phyloP scores from a whole-genome alignment of 2,888 invertebrate species.

The Nephrotoma guestfalica region DNA sequence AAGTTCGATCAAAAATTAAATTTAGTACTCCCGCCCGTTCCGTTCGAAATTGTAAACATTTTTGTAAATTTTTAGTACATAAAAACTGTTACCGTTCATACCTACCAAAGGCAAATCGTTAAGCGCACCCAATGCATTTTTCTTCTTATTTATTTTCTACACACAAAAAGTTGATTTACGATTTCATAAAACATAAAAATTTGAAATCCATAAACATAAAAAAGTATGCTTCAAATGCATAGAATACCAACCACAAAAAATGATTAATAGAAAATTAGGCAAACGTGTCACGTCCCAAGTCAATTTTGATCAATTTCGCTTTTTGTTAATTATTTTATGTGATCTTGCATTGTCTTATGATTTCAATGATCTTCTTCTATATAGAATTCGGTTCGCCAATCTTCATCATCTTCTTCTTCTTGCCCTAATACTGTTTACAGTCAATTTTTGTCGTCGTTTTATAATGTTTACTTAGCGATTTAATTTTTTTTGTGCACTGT shows the following conservation, averaged over 20 bases:
- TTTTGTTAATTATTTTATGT: neutral
- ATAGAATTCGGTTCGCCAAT: neutral
- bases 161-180: neutral
- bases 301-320: neutral
- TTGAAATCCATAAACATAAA: neutral
- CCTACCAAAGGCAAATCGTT: no score
- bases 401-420: neutral
- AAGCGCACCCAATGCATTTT: neutral
- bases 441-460: neutral
- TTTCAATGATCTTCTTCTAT: neutral
- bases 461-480: neutral
- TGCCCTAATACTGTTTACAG: neutral
- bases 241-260: neutral
- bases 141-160: neutral
- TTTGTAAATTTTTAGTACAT: no score
- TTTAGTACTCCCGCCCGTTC: no score
- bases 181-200: neutral
- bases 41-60: no score
- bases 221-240: neutral
- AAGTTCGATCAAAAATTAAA: neutral
- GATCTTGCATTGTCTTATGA: neutral
- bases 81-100: no score
- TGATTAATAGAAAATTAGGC: neutral
- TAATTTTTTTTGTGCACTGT: neutral
- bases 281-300: neutral